These are phyloP conservation scores for Netelia fuscicornis DNA, from an alignment of 2,888 invertebrate species.

Conservation along the genomic window DNA sequence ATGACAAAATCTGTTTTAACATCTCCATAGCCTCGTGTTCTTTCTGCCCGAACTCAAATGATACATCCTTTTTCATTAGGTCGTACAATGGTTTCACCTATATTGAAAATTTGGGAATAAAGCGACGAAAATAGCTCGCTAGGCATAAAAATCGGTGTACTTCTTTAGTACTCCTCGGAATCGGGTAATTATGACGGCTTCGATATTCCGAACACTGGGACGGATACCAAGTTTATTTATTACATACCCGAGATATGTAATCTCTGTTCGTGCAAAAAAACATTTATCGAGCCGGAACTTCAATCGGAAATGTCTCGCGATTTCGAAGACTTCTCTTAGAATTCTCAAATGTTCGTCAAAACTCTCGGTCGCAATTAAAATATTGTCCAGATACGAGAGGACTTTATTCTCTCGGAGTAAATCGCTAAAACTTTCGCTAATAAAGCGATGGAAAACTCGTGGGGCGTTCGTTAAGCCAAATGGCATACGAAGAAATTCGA, in stretches of 20 bases:
- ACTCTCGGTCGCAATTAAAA: conserved; percentile 36
- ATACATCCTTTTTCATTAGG: background rate
- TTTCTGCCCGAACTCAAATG: background rate
- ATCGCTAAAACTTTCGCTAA: no score
- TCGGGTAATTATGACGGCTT: conserved; percentile 3
- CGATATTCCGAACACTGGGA: conserved; percentile 2
- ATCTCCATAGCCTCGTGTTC: background rate
- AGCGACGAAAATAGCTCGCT: conserved; percentile 29
- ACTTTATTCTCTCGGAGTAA: no score
- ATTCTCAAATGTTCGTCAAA: conserved; percentile 44
- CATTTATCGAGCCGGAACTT: conserved; percentile 59
- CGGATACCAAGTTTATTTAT: conserved; percentile 2
- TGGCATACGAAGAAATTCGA: conserved; percentile 24
- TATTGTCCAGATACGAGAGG: conserved; percentile 36
- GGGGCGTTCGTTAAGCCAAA: conserved; percentile 43
- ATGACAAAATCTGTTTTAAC: background rate
- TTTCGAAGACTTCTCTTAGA: conserved; percentile 46
- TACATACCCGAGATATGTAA: conserved; percentile 51
- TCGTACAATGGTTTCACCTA: background rate
- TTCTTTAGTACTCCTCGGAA: conserved; percentile 17
- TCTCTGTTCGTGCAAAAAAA: conserved; percentile 21
- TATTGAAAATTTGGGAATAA: conserved; percentile 12
- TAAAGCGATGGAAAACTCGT: no score
- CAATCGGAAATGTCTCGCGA: conserved; percentile 36
- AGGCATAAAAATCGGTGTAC: conserved; percentile 37